Percentiles rank a stretch among this genome's conserved stretches.
Evolutionary conservation across 2,888 invertebrate genomes (phyloP).

Genomic region (Agrotis segetum): DNA sequence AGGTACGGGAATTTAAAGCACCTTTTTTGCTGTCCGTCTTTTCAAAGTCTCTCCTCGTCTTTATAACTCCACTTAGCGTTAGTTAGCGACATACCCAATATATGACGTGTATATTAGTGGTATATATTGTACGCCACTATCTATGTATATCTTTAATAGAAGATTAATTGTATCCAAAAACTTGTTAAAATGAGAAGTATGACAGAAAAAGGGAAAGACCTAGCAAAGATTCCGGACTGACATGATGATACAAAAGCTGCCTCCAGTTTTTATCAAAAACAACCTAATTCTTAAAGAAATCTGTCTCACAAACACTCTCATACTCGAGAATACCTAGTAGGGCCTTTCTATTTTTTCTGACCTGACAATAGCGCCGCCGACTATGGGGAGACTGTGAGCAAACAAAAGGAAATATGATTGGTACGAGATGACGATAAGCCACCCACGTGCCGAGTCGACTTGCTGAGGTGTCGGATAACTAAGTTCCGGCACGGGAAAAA

Average conservation of each 20-base stretch:
- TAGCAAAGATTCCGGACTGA: too few relatives aligned
- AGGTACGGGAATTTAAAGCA: too few relatives aligned
- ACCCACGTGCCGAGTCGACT: slow-evolving; percentile 70
- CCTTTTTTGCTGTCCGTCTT: too few relatives aligned
- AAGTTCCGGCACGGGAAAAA: slow-evolving; percentile 30
- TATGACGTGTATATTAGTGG: too few relatives aligned
- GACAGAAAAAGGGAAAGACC: too few relatives aligned
- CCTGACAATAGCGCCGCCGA: slow-evolving; percentile 75
- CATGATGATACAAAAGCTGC: background rate
- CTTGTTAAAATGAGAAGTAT: too few relatives aligned
- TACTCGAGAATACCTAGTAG: slow-evolving; percentile 36
- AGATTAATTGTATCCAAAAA: too few relatives aligned
- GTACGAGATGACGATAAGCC: slow-evolving; percentile 73
- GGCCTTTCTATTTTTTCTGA: slow-evolving; percentile 60
- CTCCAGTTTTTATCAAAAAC: background rate
- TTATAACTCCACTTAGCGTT: too few relatives aligned
- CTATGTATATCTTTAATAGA: too few relatives aligned
- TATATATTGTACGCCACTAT: too few relatives aligned
- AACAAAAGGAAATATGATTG: slow-evolving; percentile 87
- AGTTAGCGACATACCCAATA: too few relatives aligned
- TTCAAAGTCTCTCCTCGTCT: too few relatives aligned
- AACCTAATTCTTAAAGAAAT: background rate
- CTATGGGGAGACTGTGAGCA: slow-evolving; percentile 79
- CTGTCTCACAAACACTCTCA: slow-evolving; percentile 2
- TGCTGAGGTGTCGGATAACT: slow-evolving; percentile 57